Evolutionary conservation across 1,140 invertebrate genomes (phyloP).

Genomic region (Drosophila grimshawi): DNA sequence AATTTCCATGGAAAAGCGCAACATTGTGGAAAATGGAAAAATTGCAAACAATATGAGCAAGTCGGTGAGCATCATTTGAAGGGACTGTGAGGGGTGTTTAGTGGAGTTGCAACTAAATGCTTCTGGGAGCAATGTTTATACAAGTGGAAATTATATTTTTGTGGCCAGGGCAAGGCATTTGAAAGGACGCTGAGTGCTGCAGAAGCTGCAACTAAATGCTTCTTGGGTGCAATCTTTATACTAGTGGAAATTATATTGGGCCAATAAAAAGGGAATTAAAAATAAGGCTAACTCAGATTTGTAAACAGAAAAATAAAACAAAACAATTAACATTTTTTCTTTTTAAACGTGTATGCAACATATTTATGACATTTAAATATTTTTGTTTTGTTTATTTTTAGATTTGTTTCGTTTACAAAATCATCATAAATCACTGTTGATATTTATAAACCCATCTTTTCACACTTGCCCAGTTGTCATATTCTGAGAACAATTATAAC

Average conservation of each 20-base stretch:
- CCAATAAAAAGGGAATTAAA: too few species aligned
- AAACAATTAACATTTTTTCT: too few species aligned
- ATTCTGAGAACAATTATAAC: slow-evolving; percentile 61
- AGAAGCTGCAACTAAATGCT: too few species aligned
- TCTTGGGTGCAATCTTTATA: background rate
- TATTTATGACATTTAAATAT: background rate
- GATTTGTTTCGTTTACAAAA: too few species aligned
- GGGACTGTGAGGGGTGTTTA: too few species aligned
- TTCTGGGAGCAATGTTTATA: slow-evolving; percentile 1
- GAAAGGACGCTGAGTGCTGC: too few species aligned
- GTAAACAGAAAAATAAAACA: too few species aligned
- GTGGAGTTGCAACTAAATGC: background rate
- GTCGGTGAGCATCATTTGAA: background rate
- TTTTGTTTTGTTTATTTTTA: background rate
- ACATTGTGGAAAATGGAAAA: slow-evolving; percentile 81
- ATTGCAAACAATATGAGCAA: slow-evolving; percentile 19
- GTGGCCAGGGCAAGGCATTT: too few species aligned
- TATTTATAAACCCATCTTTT: background rate
- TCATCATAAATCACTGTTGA: background rate
- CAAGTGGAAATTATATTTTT: background rate
- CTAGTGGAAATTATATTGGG: too few species aligned
- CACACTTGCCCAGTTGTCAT: slow-evolving; percentile 48
- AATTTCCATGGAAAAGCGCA: slow-evolving; percentile 80
- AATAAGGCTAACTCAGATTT: too few species aligned
- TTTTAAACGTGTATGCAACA: too few species aligned